Percentiles rank a stretch among this genome's conserved stretches.
These are phyloP conservation scores for Hippocampus comes DNA, from an alignment of 2,113 vertebrate genomes.

Conservation along the genomic window DNA sequence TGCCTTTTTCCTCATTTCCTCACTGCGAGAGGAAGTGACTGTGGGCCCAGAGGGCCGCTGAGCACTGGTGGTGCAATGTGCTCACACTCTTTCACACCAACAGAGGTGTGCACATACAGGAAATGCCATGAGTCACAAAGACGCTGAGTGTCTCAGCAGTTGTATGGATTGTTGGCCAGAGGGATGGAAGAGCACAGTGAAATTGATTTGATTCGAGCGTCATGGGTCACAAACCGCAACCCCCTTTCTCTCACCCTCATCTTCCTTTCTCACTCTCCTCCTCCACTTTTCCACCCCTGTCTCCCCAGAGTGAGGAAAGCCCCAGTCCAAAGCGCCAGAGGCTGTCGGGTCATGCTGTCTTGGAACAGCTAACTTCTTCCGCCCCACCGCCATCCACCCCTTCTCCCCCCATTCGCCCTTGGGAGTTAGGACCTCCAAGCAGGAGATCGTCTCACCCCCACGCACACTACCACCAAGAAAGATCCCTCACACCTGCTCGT, in stretches of 20 bases:
- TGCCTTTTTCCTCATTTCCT: constrained; percentile 49
- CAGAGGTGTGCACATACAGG: constrained; percentile 36
- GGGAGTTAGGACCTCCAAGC: constrained; percentile 89
- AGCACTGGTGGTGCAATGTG: constrained; percentile 46
- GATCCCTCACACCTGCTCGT: constrained; percentile 90
- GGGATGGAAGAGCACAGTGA: constrained; percentile 30
- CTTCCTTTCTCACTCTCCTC: constrained; percentile 7
- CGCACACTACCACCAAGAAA: constrained; percentile 89
- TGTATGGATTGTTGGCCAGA: constrained; percentile 23
- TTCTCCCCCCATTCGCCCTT: constrained; percentile 94
- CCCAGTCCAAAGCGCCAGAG: constrained; percentile 95
- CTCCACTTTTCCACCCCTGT: constrained; percentile 5
- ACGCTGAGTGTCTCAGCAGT: constrained; percentile 32
- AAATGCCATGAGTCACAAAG: constrained; percentile 47
- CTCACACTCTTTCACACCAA: constrained; percentile 3
- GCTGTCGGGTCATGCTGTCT: constrained; percentile 87
- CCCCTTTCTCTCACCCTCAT: constrained; percentile 14
- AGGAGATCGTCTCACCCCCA: constrained; percentile 84
- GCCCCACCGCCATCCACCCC: constrained; percentile 83
- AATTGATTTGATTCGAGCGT: constrained; percentile 39
- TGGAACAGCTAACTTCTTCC: constrained; percentile 87
- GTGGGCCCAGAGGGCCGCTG: constrained; percentile 42
- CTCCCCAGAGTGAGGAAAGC: constrained; percentile 86
- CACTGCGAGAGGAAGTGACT: constrained; percentile 58
- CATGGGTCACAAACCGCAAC: constrained; percentile 52